Base-by-base conservation (phyloP, 2,113 vertebrate genomes). In the Brachionichthys hirsutus region DNA sequence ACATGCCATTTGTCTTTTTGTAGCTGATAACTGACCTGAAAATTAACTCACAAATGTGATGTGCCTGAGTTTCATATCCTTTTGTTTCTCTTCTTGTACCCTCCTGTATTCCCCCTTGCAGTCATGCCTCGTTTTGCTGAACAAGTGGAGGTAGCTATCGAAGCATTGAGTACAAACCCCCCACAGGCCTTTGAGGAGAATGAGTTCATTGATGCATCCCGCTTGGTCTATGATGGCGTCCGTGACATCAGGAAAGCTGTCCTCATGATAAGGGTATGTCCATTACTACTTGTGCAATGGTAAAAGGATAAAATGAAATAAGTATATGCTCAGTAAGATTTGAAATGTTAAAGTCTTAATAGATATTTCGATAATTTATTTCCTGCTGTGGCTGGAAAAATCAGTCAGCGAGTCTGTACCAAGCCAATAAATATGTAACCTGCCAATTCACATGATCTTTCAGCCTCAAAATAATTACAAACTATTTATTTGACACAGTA, bases 91-190 rank as follows among this genome's bases (percentile, higher is more conserved):
- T 51, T 15, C 17, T 36, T 16, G 4, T 54, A 4, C 18, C 9
- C 20, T 38, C 42, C 4, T 16, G 15, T 8, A 0, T 60, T 30
- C 18, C 19, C 67, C 35, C 52, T 56, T 75, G 6, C 85, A 99
- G 97, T 99, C 70, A 99, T 99, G 97, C 97, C 97, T 16, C 95
- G 97, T 70, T 99, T 99, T 87, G 96, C 97, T 15, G 97, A 99
- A 87, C 97, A 99, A 90, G 97, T 99, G 43, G 97, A 99, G 77
- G 95, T 98, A 53, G 97, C 97, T 54, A 99, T 99, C 0, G 97
- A 99, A 81, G 97, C 97, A 1, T 80, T 99, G 87, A 99, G 95
- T 55, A 94, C 95, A 12, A 98, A 92, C 56, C 92, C 98, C 10
- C 97, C 97, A 3, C 96, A 98, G 70, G 83, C 95, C 0, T 98